A percentile compares a stretch with the other conserved stretches of the same genome.
Conservation (phyloP, 2,888 invertebrate species). For the Capitulum mitella region DNA sequence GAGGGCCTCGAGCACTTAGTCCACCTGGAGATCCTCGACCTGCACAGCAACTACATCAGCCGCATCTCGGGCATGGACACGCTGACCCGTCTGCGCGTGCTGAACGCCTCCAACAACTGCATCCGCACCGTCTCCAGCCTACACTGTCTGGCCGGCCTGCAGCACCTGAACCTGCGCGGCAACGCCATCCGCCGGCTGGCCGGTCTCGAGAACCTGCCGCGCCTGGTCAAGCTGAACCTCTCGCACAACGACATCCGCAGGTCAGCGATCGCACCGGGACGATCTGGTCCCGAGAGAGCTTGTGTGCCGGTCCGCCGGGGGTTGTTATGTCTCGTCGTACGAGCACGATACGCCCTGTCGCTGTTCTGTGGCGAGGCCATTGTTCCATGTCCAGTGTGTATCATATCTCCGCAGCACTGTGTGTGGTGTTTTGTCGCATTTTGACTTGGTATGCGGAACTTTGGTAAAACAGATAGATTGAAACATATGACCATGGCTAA, state of each 20-base stretch:
- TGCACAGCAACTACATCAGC: slow-evolving; percentile 83
- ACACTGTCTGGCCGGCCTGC: slow-evolving; percentile 64
- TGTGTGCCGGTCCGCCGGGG: no score
- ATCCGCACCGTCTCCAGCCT: slow-evolving; percentile 68
- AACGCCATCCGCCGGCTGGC: slow-evolving; percentile 69
- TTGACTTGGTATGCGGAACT: no score
- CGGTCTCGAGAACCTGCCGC: slow-evolving; percentile 69
- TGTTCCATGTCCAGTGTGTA: no score
- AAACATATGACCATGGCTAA: no score
- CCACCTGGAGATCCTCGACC: slow-evolving; percentile 80
- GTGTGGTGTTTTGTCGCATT: no score
- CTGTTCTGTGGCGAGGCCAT: no score
- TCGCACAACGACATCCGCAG: slow-evolving; percentile 69
- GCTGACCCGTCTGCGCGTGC: slow-evolving; percentile 70
- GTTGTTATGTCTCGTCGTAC: no score
- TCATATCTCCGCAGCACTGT: no score
- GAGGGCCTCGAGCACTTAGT: slow-evolving; percentile 63
- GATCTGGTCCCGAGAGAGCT: not conserved
- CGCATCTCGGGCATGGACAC: slow-evolving; percentile 59
- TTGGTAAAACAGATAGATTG: no score
- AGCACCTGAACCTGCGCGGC: slow-evolving; percentile 79
- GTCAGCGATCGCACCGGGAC: slow-evolving; percentile 44
- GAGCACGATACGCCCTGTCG: no score
- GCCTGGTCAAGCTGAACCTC: slow-evolving; percentile 68
- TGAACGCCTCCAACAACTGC: slow-evolving; percentile 88